These are phyloP conservation scores for Melinaea menophilus DNA, from an alignment of 2,888 invertebrate genomes.

Conservation along the genomic window DNA sequence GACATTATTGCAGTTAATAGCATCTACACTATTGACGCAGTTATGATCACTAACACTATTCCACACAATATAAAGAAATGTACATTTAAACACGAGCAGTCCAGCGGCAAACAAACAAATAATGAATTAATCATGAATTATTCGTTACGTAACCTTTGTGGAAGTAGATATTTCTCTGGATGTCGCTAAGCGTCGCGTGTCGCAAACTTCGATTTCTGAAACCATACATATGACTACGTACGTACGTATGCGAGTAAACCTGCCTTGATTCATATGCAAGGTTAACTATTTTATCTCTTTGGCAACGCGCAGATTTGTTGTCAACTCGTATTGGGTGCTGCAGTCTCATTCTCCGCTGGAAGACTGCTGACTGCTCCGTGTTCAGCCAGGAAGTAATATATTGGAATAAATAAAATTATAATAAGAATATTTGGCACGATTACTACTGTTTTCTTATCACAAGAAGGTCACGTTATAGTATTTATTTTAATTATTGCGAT, in stretches of 20 bases:
- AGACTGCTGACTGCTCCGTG: too few species aligned
- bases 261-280: conserved; percentile 2
- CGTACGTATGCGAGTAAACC: conserved; percentile 2
- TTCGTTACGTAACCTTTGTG: not conserved
- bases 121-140: conserved; percentile 4
- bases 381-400: too few species aligned
- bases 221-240: conserved; percentile 9
- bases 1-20: not conserved
- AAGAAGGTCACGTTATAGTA: conserved; percentile 1
- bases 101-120: not conserved
- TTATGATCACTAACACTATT: not conserved
- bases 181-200: conserved; percentile 1
- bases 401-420: too few species aligned
- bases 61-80: too few species aligned
- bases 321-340: too few species aligned
- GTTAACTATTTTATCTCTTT: conserved; percentile 1
- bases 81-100: not conserved
- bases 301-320: not conserved
- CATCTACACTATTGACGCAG: not conserved
- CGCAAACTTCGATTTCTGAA: conserved; percentile 8
- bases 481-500: not conserved
- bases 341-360: too few species aligned
- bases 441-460: conserved; percentile 1
- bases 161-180: not conserved
- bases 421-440: too few species aligned